A percentile compares a stretch with the other conserved stretches of the same genome.
Evolutionary conservation across 2,797 vertebrate genomes (phyloP).

Genomic region (Typhlichthys eigenmanni): DNA sequence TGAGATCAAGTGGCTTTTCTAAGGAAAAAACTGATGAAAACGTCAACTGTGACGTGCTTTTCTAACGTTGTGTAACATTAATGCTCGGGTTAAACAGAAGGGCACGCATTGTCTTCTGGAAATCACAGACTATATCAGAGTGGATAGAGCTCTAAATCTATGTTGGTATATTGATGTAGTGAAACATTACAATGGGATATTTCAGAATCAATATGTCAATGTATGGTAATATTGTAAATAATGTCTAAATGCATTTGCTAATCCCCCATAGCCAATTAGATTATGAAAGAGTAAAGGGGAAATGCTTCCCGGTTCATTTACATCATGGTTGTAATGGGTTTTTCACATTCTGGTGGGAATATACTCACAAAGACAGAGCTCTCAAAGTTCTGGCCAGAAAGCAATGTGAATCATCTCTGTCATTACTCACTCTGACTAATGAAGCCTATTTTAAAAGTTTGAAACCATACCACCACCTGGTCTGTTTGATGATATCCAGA

Average conservation of each 20-base stretch:
- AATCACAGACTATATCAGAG: conserved; percentile 23
- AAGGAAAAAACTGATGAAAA: background rate
- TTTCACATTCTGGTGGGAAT: conserved; percentile 41
- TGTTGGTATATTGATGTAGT: too few relatives aligned
- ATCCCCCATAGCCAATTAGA: conserved; percentile 52
- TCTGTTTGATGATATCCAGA: conserved; percentile 20
- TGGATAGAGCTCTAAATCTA: too few relatives aligned
- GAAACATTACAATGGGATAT: background rate
- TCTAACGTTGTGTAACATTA: conserved; percentile 64
- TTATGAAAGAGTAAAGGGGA: conserved; percentile 39
- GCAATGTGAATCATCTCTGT: conserved; percentile 21
- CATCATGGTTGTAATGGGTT: conserved; percentile 49
- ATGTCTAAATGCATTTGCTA: conserved; percentile 49
- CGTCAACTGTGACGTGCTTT: conserved; percentile 69
- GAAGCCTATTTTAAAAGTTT: conserved; percentile 13
- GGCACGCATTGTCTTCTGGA: conserved; percentile 39
- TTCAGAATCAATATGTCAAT: conserved; percentile 64
- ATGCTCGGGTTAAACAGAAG: conserved; percentile 59
- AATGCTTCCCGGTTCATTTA: conserved; percentile 58
- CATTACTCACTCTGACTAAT: conserved; percentile 27
- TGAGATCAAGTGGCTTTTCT: conserved; percentile 64
- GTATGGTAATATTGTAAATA: conserved; percentile 59
- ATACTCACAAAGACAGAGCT: conserved; percentile 32
- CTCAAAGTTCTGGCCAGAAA: conserved; percentile 31
- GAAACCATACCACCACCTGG: conserved; percentile 13